Evolutionary conservation across 2,797 vertebrate genomes (phyloP), one percentile per base, ranked within the genome.

Genomic region (Pseudomugil tenellus): DNA sequence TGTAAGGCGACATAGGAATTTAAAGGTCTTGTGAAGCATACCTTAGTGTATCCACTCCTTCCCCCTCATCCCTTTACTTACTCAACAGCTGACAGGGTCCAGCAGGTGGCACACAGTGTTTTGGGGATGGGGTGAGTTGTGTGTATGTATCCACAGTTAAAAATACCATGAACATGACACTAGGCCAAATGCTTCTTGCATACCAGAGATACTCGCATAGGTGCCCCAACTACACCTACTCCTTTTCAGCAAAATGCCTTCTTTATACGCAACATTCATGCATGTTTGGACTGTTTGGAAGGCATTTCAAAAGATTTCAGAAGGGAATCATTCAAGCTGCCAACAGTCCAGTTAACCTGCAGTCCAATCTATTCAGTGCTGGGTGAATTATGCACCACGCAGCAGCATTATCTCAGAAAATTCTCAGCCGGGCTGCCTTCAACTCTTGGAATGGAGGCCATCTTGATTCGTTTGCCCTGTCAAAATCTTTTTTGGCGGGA

Each of bases 81-180:
- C 79, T 82, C 74, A 83, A 58, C 91, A 92, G 89, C 92, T 92
- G 91, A 92, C 84, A n/a, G 70, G 63, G 68, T 81, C 76, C 79
- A 74, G 87, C 92, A 93, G 91, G 90, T 92, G 91, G 74, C 79
- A 77, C 72, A 79, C 71, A 79, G 77, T 13, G 11, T 75, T 66
- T 37, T 1, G 10, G 12, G 12, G 2, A 4, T 23, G 23, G 25
- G 51, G 58, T 11, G 53, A 64, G 59, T 62, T 70, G 84, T 43
- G 70, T 64, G 72, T 43, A 39, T 58, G 79, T 75, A 63, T 32
- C 59, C 63, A 3, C 28, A 64, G 73, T 81, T 91, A 93, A 89
- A 92, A 92, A 92, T 92, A 91, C 81, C 69, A 37, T 76, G 77
- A 92, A 83, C 88, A 86, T 87, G 85, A 91, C 84, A 71, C 78